Conservation (phyloP, 2,888 invertebrate genomes). For the Caenorhabditis japonica region DNA sequence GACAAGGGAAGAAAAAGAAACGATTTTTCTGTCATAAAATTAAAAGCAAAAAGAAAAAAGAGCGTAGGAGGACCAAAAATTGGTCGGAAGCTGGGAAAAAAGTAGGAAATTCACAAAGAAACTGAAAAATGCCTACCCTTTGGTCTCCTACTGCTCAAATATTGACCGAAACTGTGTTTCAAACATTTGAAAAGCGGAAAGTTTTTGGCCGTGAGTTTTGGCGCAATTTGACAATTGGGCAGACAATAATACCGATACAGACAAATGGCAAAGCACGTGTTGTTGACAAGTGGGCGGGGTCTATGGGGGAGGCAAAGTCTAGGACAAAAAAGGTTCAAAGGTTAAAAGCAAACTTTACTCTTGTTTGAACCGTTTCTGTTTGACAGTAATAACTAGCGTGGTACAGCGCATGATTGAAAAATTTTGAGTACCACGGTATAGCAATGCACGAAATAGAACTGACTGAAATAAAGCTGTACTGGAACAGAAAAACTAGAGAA, state of each 20-base stretch:
- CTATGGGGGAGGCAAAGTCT: not conserved
- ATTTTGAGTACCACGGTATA: no score
- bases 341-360: not conserved
- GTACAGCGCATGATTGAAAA: no score
- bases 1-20: no score
- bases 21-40: no score
- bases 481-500: no score
- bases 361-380: not conserved
- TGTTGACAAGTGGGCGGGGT: not conserved
- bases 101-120: no score
- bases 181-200: not conserved
- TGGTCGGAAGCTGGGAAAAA: no score
- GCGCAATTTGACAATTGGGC: not conserved
- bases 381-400: not conserved
- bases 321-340: not conserved
- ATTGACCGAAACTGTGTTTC: conserved; percentile 28
- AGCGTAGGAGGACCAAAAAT: no score
- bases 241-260: not conserved
- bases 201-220: not conserved
- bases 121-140: not conserved
- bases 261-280: not conserved
- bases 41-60: conserved; percentile 1
- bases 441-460: no score
- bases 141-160: conserved; percentile 34
- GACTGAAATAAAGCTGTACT: no score